Evolutionary conservation across 30 jellyfish, hydroid and myxozoan genomes (phyloP).

Genomic region (Aurelia sp.): DNA sequence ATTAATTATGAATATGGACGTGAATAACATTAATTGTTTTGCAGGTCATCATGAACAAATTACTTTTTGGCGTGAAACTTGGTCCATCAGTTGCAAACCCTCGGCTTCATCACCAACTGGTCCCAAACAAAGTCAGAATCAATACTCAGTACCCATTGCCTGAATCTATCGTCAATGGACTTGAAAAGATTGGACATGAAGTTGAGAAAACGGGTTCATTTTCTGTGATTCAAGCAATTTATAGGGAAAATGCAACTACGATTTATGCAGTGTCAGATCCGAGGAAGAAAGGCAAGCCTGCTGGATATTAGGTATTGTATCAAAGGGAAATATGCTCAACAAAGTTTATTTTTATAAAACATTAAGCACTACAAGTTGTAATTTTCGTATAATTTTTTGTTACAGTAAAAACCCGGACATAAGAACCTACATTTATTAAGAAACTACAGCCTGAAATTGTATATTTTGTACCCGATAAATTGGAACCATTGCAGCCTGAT

Average conservation of each 20-base stretch:
- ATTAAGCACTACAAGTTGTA: no score
- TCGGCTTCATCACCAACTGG: constrained; percentile 92
- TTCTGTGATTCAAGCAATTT: constrained; percentile 91
- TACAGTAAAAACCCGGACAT: no score
- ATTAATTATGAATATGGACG: no score
- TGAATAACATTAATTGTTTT: neutral
- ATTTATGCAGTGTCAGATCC: constrained; percentile 95
- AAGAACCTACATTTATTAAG: no score
- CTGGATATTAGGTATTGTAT: constrained; percentile 70
- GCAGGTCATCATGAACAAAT: constrained; percentile 81
- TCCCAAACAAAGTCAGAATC: constrained; percentile 80
- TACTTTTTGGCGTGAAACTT: constrained; percentile 76
- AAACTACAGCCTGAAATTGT: no score
- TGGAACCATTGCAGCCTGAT: no score
- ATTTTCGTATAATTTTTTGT: no score
- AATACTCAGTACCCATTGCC: constrained; percentile 39
- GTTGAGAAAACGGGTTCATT: neutral
- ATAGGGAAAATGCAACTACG: constrained; percentile 50
- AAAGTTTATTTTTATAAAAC: no score
- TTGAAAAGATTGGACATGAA: constrained; percentile 80
- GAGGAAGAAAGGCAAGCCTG: constrained; percentile 86
- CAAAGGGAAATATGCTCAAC: no score
- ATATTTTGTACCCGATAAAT: no score
- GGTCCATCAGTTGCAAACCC: constrained; percentile 90
- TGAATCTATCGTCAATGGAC: constrained; percentile 61